These are phyloP conservation scores for Emydocephalus ijimae DNA, from an alignment of 2,113 vertebrate genomes.

Conservation along the genomic window DNA sequence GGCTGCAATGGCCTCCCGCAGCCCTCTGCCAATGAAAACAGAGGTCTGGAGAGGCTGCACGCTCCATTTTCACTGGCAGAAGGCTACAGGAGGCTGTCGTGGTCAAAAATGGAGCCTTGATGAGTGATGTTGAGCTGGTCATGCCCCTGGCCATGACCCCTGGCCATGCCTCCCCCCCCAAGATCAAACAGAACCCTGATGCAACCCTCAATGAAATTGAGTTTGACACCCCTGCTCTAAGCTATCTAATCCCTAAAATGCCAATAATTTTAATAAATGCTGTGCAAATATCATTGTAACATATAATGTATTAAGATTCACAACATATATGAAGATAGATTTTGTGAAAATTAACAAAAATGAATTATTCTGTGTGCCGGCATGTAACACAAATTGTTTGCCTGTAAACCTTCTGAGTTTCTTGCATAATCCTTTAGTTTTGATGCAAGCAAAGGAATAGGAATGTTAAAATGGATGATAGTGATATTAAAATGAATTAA, in stretches of 20 bases:
- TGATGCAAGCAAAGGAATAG: not conserved
- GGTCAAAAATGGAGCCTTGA: too few species aligned
- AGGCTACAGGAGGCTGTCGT: too few species aligned
- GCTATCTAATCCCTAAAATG: not conserved
- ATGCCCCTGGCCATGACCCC: too few species aligned
- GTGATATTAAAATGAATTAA: conserved; percentile 17
- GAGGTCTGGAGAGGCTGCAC: too few species aligned
- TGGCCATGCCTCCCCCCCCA: too few species aligned
- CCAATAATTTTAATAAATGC: not conserved
- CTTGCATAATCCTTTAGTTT: not conserved
- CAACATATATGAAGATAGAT: not conserved
- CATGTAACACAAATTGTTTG: not conserved
- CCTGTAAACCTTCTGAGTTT: not conserved
- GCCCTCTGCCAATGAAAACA: too few species aligned
- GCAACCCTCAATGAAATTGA: too few species aligned
- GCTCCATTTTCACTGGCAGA: too few species aligned
- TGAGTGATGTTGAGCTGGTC: too few species aligned
- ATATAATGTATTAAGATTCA: not conserved
- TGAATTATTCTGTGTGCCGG: not conserved
- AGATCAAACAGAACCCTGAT: too few species aligned
- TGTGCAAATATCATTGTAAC: not conserved
- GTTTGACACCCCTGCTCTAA: not conserved
- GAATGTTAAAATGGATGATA: not conserved
- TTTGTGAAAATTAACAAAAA: conserved; percentile 10
- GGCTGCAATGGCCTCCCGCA: too few species aligned